Percentiles rank a stretch among this genome's conserved stretches.
These are phyloP conservation scores for Sclerodermus sp. DNA, from an alignment of 2,888 invertebrate genomes.

Conservation along the genomic window DNA sequence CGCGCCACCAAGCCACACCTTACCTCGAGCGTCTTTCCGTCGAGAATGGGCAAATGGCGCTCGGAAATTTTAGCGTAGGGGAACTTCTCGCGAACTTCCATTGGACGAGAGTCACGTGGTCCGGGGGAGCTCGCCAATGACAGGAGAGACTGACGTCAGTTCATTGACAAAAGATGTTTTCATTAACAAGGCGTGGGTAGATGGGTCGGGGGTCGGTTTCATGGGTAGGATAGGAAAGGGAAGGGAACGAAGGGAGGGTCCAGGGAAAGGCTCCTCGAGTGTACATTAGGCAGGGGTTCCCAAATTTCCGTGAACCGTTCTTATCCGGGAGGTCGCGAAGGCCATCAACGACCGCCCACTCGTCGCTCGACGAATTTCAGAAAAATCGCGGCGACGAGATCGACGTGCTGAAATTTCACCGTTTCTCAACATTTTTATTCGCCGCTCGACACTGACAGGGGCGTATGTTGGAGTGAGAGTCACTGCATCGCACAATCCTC, in stretches of 20 bases:
- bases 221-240: background rate
- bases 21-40: constrained; percentile 50
- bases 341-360: too few species aligned
- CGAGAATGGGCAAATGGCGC: constrained; percentile 52
- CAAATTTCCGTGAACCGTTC: too few species aligned
- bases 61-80: constrained; percentile 33
- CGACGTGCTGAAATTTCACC: too few species aligned
- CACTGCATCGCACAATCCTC: background rate
- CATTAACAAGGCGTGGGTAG: constrained; percentile 54
- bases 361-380: too few species aligned
- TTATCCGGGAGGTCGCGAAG: too few species aligned
- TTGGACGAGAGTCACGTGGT: constrained; percentile 59
- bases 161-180: constrained; percentile 61
- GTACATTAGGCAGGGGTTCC: background rate
- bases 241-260: constrained; percentile 14
- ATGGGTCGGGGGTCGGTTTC: constrained; percentile 29
- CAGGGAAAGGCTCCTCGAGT: too few species aligned
- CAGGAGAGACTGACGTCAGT: constrained; percentile 58
- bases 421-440: too few species aligned
- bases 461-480: too few species aligned
- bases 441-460: too few species aligned
- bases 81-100: constrained; percentile 37
- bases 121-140: constrained; percentile 47
- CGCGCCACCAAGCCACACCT: constrained; percentile 47
- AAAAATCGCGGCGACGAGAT: too few species aligned